Conservation (phyloP, 2,888 invertebrate species). For the Protophormia terraenovae region DNA sequence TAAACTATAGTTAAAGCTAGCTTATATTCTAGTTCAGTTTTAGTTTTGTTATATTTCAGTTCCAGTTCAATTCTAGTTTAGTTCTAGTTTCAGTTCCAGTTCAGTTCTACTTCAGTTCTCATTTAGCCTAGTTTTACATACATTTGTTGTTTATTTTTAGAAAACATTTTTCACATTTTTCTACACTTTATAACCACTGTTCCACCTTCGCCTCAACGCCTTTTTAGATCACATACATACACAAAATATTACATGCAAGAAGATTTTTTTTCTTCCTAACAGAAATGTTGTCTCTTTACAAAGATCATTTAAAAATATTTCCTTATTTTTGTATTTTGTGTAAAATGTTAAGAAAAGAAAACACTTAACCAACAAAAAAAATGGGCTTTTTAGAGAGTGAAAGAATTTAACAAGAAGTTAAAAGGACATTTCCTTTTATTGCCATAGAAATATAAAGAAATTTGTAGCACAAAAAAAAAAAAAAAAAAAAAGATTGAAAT, state of each 20-base stretch:
- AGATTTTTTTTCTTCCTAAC: background rate
- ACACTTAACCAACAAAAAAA: conserved; percentile 60
- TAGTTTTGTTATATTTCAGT: no score
- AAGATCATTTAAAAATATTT: conserved; percentile 62
- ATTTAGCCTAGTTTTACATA: no score
- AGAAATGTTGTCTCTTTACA: conserved; percentile 15
- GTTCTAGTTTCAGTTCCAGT: no score
- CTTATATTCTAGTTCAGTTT: no score
- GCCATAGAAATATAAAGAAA: conserved; percentile 45
- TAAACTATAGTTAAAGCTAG: no score
- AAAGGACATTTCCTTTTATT: conserved; percentile 66
- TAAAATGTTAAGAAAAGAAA: conserved; percentile 49
- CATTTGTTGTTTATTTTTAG: no score
- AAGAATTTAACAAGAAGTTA: conserved; percentile 56
- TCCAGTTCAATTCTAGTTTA: no score
- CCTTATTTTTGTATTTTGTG: conserved; percentile 1
- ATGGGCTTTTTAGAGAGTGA: conserved; percentile 58
- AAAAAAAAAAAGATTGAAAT: conserved; percentile 30
- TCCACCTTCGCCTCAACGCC: background rate
- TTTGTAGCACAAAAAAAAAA: conserved; percentile 9
- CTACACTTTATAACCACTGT: background rate
- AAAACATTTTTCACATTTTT: background rate
- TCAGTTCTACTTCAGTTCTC: no score
- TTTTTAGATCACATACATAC: conserved; percentile 14
- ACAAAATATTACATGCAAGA: background rate